Evolutionary conservation across 2,888 invertebrate genomes (phyloP).

Genomic region (Camptogramma bilineatum): DNA sequence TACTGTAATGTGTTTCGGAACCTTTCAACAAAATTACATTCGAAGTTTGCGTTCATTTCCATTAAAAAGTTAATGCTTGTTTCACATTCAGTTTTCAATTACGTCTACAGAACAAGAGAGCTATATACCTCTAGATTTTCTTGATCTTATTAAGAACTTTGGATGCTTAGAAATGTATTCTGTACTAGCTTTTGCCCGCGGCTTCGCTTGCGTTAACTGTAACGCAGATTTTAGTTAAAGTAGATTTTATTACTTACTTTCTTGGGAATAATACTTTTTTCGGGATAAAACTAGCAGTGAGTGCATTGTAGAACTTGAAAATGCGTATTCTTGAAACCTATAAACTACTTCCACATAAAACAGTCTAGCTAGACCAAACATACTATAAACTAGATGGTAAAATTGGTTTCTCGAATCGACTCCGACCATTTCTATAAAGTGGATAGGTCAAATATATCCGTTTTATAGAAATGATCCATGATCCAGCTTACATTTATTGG

Average conservation of each 20-base stretch:
- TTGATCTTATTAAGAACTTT: not conserved
- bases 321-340: no score
- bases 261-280: no score
- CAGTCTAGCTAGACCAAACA: not conserved
- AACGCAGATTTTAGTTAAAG: no score
- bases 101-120: conserved; percentile 32
- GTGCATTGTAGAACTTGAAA: no score
- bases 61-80: conserved; percentile 45
- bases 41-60: conserved; percentile 36
- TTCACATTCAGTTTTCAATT: conserved; percentile 49
- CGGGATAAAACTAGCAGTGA: no score
- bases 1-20: conserved; percentile 24
- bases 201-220: no score
- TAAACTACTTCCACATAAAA: no score
- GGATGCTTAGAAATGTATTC: no score
- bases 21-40: conserved; percentile 33
- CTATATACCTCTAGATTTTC: not conserved
- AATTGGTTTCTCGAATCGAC: conserved; percentile 1
- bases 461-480: conserved; percentile 2
- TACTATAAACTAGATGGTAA: conserved; percentile 2
- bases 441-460: conserved; percentile 4
- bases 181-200: no score
- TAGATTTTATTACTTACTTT: no score
- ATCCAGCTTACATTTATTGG: conserved; percentile 19
- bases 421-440: conserved; percentile 14